phyloP scores from a whole-genome alignment of 2,888 invertebrate species.

The Plemyria rubiginata region DNA sequence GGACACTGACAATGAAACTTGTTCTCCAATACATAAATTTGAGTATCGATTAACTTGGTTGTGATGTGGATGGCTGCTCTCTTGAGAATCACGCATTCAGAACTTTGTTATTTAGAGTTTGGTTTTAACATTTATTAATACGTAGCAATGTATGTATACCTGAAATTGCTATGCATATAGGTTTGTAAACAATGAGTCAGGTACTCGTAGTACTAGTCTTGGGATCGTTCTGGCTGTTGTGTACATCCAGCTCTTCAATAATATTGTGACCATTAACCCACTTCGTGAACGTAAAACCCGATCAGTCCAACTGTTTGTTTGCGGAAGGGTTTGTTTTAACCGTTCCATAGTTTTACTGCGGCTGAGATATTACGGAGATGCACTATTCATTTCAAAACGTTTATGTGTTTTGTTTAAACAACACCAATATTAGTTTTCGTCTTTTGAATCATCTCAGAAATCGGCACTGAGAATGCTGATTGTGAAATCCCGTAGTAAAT shows the following conservation, averaged over 20 bases:
- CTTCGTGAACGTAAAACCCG: slow-evolving; percentile 59
- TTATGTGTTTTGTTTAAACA: background rate
- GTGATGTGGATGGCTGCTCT: background rate
- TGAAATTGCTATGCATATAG: background rate
- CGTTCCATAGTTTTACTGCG: slow-evolving; percentile 26
- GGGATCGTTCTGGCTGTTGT: slow-evolving; percentile 58
- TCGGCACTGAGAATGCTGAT: too few species aligned
- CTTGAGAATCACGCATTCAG: background rate
- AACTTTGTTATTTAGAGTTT: background rate
- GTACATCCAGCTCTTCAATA: slow-evolving; percentile 59
- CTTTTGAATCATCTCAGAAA: too few species aligned
- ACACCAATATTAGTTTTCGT: background rate
- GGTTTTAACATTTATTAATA: background rate
- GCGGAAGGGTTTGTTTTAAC: slow-evolving; percentile 54
- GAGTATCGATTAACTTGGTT: too few species aligned
- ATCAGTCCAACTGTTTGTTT: slow-evolving; percentile 58
- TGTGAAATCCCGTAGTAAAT: too few species aligned
- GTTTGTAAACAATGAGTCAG: slow-evolving; percentile 66
- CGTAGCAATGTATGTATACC: background rate
- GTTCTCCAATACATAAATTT: too few species aligned
- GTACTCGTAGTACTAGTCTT: slow-evolving; percentile 58
- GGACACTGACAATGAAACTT: too few species aligned
- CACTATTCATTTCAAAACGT: slow-evolving; percentile 1
- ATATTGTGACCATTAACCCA: slow-evolving; percentile 70
- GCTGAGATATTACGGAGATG: slow-evolving; percentile 14